Evolutionary conservation across 2,888 invertebrate species (phyloP), one percentile per base, ranked within the genome.

Genomic region (Eristalis intricaria): DNA sequence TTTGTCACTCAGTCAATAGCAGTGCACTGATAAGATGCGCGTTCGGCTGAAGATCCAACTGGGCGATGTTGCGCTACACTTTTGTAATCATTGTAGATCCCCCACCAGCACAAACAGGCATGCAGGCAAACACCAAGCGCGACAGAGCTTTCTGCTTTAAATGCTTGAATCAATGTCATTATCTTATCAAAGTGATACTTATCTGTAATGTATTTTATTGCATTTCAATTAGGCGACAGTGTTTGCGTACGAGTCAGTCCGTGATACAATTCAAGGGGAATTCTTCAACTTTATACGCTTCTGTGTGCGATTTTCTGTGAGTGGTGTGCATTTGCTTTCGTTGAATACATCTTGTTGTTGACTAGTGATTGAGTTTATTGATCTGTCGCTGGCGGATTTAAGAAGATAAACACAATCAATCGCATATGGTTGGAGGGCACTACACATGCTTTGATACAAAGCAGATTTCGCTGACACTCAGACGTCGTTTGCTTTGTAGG

Each of bases 131-230:
- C n/a, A 50, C 7, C n/a, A 19, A 50, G 2, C n/a, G 50, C 19
- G 50, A 50, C 19, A 50, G n/a, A 60, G 60, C 23, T 13, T 26
- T 60, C 26, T 26, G 60, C 32, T 32, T 11, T 60, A 26, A 26
- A 60, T 60, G 23, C 26, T 4, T 23, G 7, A 13, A 26, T 26
- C 11, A 29, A 29, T 15, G 26, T 13, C 23, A 4, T 26, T 1
- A 60, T 60, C 26, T 60, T 26, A 60, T 60, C 60, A 13, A 50
- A 32, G n/a, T 26, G 13, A 23, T 15, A 3, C 23, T 11, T 60
- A 60, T 60, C 60, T 60, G 23, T 60, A 15, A 26, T 60, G 60
- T 23, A 60, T 26, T 60, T 60, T 60, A 60, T 60, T 60, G 26
- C 26, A 60, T 15, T 60, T 60, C 60, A 60, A 60, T 60, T 60